Evolutionary conservation across 2,888 invertebrate species (phyloP), one percentile per base, ranked within the genome.

Genomic region (Nasonovia ribisnigri): DNA sequence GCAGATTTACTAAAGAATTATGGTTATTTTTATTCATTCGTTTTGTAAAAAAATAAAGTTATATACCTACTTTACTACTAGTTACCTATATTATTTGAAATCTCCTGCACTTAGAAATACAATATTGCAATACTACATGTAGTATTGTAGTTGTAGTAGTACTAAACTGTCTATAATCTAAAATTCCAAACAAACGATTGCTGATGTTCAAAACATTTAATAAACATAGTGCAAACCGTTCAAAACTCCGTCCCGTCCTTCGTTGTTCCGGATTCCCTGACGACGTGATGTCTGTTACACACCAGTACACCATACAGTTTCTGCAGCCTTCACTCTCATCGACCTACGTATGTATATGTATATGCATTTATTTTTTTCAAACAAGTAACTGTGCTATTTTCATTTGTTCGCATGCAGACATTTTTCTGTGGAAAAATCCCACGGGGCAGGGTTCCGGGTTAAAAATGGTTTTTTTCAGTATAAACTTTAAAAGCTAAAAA

Each of bases 341-440:
- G 48, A 60, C 10, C 48, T 54, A 54, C 54, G 54, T 54, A 57
- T 57, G 24, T 54, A 6, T 54, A 26, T 54, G 36, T 5, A n/a
- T 67, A 29, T 36, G 16, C 20, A 24, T 86, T 20, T 57, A 51
- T 84, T 60, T 46, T n/a, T 92, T 86, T 87, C 43, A 54, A 86
- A 84, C 60, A 20, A 54, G 77, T 89, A 43, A 88, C 88, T 26
- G 36, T 51, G 54, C 43, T 92, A 46, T 92, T 93, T 92, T 84
- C 46, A 36, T 24, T 54, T 20, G 84, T 60, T 42, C 20, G 20
- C 36, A 24, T 5, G 60, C 43, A 20, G n/a, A 93, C 89, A 36
- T 46, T 57, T 93, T 88, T 92, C 88, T 36, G 24, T 60, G 67
- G n/a, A 88, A 57, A 93, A 46, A 57, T 93, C 93, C 90, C 92